Evolutionary conservation across 2,113 vertebrate species (phyloP), one percentile per base, ranked within the genome.

Genomic region (Thomomys bottae): DNA sequence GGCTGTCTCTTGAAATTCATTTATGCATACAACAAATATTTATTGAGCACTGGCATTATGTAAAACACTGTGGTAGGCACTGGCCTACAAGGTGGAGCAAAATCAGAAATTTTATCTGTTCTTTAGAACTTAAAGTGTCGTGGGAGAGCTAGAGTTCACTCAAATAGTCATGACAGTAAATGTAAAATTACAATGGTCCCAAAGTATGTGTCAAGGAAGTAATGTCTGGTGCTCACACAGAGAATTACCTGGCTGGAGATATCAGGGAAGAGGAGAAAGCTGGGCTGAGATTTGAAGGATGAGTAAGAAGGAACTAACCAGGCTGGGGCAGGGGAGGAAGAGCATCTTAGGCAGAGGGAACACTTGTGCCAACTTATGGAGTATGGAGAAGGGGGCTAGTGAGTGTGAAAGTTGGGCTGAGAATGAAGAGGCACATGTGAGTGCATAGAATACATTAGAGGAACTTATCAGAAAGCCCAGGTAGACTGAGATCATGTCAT

Each of bases 1-100:
- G 57, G 45, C 75, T 85, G 70, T 82, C 86, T 75, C 70, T 75
- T 85, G 78, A 66, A 90, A 61, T 68, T 72, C 9, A 85, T 79
- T 83, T 78, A 24, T 77, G 82, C 70, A 61, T 86, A 42, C 57
- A 71, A 71, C 77, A 80, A 23, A 54, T 84, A 84, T 66, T 88
- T 67, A 64, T 57, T n/a, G 68, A 84, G 9, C 26, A 84, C 71
- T 87, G 36, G 49, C 68, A 64, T 54, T 32, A 72, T 81, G 70
- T 38, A 67, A 81, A 91, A 21, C 28, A 57, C 7, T n/a, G 57
- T 64, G 15, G 63, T 38, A 30, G 77, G 59, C 18, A 61, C 21
- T 26, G 5, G 17, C 40, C 36, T 79, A 28, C 11, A 63, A 38
- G 59, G 38, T 40, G 68, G 30, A 42, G n/a, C 5, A n/a, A 42